Conservation (phyloP, 1,140 invertebrate species). For the Drosophila asahinai region DNA sequence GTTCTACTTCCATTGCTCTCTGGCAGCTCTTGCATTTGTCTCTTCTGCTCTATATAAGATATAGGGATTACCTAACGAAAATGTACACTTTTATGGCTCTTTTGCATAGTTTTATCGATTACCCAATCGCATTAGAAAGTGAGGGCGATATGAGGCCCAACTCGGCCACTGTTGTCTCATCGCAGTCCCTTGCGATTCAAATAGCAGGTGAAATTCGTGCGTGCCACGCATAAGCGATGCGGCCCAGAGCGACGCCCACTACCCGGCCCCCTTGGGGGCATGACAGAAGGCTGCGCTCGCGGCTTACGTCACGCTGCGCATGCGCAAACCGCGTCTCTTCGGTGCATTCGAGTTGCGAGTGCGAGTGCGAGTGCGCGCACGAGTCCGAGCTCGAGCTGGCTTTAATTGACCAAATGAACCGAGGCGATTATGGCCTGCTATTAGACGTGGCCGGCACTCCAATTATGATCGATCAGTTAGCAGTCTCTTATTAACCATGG, state of each 20-base stretch:
- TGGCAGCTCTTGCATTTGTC: no score
- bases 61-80: constrained; percentile 12
- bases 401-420: constrained; percentile 62
- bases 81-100: constrained; percentile 9
- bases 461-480: constrained; percentile 53
- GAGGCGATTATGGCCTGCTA: constrained; percentile 48
- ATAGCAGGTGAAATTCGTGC: constrained; percentile 76
- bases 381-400: constrained; percentile 2
- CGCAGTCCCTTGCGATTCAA: constrained; percentile 66
- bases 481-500: constrained; percentile 44
- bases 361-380: constrained; percentile 13
- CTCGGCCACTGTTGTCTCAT: constrained; percentile 49
- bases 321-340: constrained; percentile 37
- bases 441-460: constrained; percentile 53
- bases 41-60: no score
- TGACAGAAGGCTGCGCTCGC: background rate
- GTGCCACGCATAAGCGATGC: constrained; percentile 67
- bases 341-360: constrained; percentile 40
- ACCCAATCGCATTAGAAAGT: constrained; percentile 78
- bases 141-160: constrained; percentile 58
- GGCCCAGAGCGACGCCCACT: constrained; percentile 22
- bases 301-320: constrained; percentile 54
- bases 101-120: constrained; percentile 45
- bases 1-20: background rate
- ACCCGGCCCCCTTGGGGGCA: background rate